Evolutionary conservation across 2,888 invertebrate genomes (phyloP).

Genomic region (Cistogaster globosa): DNA sequence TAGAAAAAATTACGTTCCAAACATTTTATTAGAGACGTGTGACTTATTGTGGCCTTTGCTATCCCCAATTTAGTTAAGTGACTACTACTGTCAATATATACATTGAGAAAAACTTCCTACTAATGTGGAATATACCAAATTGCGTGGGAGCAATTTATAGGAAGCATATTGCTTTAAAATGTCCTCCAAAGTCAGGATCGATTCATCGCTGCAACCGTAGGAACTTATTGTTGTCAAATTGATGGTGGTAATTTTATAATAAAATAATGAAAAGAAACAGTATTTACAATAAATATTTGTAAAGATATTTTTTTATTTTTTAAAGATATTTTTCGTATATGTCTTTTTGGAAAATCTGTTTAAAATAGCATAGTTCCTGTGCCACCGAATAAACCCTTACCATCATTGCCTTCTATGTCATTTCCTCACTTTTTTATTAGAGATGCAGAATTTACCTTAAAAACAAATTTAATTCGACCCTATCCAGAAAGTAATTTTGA

Average conservation of each 20-base stretch:
- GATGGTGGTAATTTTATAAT: constrained; percentile 33
- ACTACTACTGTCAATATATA: constrained; percentile 40
- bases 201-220: constrained; percentile 24
- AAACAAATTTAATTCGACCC: constrained; percentile 23
- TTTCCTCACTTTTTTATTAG: constrained; percentile 23
- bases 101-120: constrained; percentile 51
- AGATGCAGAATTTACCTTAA: constrained; percentile 39
- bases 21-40: constrained; percentile 40
- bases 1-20: constrained; percentile 36
- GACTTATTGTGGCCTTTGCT: constrained; percentile 28
- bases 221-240: constrained; percentile 27
- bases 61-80: constrained; percentile 38
- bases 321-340: constrained; percentile 28
- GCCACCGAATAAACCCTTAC: not conserved
- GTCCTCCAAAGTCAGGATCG: constrained; percentile 61
- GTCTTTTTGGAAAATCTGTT: constrained; percentile 13
- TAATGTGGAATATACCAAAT: constrained; percentile 61
- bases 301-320: not conserved
- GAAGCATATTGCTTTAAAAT: no score
- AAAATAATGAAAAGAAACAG: not conserved
- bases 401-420: not conserved
- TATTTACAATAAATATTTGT: not conserved
- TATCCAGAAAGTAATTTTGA: constrained; percentile 23
- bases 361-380: constrained; percentile 5
- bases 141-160: constrained; percentile 46